A percentile compares a stretch with the other conserved stretches of the same genome.
Conservation (phyloP, 2,113 vertebrate species). For the Bostrychus sinensis region DNA sequence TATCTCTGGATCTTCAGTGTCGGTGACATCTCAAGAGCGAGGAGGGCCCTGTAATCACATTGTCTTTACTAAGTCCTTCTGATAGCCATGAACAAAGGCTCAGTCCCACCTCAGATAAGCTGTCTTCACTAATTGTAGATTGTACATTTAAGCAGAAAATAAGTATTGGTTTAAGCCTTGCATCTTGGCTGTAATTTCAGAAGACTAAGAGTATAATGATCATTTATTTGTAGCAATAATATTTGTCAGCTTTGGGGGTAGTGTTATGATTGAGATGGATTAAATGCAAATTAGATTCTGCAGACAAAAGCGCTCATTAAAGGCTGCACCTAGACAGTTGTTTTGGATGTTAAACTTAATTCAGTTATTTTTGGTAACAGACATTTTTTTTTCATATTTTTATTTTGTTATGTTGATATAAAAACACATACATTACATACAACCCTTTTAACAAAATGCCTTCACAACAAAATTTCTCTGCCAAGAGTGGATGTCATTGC, state of each 20-base stretch:
- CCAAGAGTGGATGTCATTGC: no score
- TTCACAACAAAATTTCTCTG: not conserved
- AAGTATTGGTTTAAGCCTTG: conserved; percentile 11
- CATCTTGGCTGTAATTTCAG: conserved; percentile 40
- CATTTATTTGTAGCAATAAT: not conserved
- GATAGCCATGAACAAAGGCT: conserved; percentile 72
- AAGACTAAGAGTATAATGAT: not conserved
- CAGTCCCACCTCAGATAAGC: conserved; percentile 33
- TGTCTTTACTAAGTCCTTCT: conserved; percentile 69
- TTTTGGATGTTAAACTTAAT: not conserved
- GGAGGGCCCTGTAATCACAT: conserved; percentile 65
- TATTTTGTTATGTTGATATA: not conserved
- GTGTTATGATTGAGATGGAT: not conserved
- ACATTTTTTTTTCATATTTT: not conserved
- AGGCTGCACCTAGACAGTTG: not conserved
- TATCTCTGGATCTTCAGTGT: conserved; percentile 69
- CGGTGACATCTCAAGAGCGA: conserved; percentile 55
- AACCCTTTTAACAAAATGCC: not conserved
- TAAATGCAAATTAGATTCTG: not conserved
- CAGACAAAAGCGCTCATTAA: not conserved
- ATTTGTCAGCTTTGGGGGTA: not conserved
- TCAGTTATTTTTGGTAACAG: no score
- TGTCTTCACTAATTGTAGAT: conserved; percentile 26
- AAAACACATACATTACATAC: not conserved
- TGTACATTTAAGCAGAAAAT: conserved; percentile 31